Evolutionary conservation across 2,888 invertebrate species (phyloP).

Genomic region (Pristionchus exspectatus): DNA sequence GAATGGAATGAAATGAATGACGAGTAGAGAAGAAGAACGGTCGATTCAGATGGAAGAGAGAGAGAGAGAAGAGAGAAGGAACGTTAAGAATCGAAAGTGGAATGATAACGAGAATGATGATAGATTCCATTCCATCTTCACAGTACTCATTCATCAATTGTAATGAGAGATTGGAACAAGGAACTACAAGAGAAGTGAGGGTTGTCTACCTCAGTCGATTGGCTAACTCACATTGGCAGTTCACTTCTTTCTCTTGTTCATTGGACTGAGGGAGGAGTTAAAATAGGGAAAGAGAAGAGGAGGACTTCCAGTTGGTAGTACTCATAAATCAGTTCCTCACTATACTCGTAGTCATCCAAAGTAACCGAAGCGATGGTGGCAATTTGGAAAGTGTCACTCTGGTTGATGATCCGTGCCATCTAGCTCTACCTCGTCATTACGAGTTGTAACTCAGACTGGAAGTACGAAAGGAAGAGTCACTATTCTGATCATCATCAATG

Average conservation of each 20-base stretch:
- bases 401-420: slow-evolving; percentile 3
- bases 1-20: slow-evolving; percentile 36
- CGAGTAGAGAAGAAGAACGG: slow-evolving; percentile 11
- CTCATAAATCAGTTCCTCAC: not conserved
- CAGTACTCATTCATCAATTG: slow-evolving; percentile 6
- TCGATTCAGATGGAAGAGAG: slow-evolving; percentile 2
- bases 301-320: not conserved
- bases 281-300: not conserved
- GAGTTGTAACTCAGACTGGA: not conserved
- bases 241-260: not conserved
- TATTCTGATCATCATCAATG: not conserved
- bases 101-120: slow-evolving; percentile 25
- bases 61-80: slow-evolving; percentile 8
- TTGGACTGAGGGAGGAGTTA: slow-evolving; percentile 20
- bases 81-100: slow-evolving; percentile 17
- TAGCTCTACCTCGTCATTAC: not conserved
- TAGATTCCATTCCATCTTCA: not conserved
- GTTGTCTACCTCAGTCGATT: not conserved
- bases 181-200: not conserved
- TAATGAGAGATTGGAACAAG: not conserved
- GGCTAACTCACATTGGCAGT: not conserved
- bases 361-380: not conserved
- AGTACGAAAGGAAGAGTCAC: no score
- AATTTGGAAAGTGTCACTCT: not conserved
- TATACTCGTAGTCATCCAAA: not conserved